These are phyloP conservation scores for Magallana ariakensis DNA, from an alignment of 1,140 invertebrate genomes.

Conservation along the genomic window DNA sequence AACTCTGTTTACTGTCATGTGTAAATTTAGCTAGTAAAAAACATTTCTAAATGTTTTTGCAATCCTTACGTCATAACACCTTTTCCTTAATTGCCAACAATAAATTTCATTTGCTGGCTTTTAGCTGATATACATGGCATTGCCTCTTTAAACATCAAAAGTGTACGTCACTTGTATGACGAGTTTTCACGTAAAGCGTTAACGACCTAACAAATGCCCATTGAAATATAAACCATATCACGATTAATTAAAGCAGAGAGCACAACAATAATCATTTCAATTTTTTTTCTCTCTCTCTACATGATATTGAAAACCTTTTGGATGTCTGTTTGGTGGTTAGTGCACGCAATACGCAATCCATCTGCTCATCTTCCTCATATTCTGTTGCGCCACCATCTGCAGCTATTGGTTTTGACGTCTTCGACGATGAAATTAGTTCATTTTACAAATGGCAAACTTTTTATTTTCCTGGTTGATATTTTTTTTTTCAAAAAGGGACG, in stretches of 20 bases:
- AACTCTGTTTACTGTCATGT: background rate
- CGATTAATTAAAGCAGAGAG: slow-evolving; percentile 8
- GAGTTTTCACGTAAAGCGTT: background rate
- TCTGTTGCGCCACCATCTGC: slow-evolving; percentile 1
- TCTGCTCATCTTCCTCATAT: background rate
- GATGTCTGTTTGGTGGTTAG: background rate
- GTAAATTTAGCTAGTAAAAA: too few species aligned
- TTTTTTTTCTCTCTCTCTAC: background rate
- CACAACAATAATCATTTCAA: background rate
- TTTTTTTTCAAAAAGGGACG: too few species aligned
- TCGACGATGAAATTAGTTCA: background rate
- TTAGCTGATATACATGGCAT: background rate
- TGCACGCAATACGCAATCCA: background rate
- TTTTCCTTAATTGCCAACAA: background rate
- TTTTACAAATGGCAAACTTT: background rate
- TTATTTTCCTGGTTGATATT: too few species aligned
- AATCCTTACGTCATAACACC: background rate
- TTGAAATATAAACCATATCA: slow-evolving; percentile 7
- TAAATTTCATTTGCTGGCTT: background rate
- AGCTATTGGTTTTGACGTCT: background rate
- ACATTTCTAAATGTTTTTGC: background rate
- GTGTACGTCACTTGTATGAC: background rate
- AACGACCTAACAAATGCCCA: background rate
- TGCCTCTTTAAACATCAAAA: background rate
- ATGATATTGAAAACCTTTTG: slow-evolving; percentile 15